phyloP scores from a whole-genome alignment of 2,888 invertebrate genomes.

The Eupithecia insigniata region DNA sequence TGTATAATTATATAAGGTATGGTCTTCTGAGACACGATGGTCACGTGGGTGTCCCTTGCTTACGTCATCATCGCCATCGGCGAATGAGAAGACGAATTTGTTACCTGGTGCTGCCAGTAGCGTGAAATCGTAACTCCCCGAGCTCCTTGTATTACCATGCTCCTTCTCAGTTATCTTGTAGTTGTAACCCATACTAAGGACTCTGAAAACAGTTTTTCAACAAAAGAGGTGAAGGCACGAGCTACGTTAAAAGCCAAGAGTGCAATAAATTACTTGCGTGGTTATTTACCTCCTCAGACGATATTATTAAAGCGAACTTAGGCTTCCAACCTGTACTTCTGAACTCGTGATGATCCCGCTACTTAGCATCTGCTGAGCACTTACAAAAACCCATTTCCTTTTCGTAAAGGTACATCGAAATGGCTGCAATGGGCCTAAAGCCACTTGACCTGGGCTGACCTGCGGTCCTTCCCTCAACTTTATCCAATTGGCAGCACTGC shows the following conservation, averaged over 20 bases:
- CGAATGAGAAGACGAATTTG: too few relatives aligned
- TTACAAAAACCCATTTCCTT: not conserved
- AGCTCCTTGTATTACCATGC: too few relatives aligned
- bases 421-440: not conserved
- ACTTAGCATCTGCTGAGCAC: not conserved
- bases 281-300: not conserved
- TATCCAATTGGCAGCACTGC: not conserved
- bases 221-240: not conserved
- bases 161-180: too few relatives aligned
- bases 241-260: not conserved
- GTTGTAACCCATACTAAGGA: not conserved
- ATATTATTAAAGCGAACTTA: slow-evolving; percentile 3
- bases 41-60: too few relatives aligned
- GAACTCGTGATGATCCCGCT: not conserved
- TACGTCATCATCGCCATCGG: too few relatives aligned
- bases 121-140: too few relatives aligned
- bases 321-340: not conserved
- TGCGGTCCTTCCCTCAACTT: not conserved
- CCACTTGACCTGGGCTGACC: slow-evolving; percentile 2
- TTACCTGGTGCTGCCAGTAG: too few relatives aligned
- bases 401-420: not conserved
- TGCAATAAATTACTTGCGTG: not conserved
- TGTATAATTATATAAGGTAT: too few relatives aligned
- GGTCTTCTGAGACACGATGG: too few relatives aligned
- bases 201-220: not conserved